Evolutionary conservation across 1,140 invertebrate genomes (phyloP), one percentile per base, ranked within the genome.

Genomic region (Brachionus sp.): DNA sequence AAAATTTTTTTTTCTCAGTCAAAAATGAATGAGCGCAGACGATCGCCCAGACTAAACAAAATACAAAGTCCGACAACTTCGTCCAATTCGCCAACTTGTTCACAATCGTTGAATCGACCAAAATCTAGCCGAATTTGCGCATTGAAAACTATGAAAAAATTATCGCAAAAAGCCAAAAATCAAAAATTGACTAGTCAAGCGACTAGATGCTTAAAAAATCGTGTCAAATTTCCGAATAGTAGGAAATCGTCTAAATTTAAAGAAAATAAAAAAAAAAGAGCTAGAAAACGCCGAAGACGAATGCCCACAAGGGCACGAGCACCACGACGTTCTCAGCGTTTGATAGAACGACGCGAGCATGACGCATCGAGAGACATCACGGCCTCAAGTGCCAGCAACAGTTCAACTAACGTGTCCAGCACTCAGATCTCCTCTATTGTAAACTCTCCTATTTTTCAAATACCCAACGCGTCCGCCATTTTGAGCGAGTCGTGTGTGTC

Each of bases 31-130:
- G 42, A 25, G 44, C 37, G 37, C 44, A 75, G 70, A 75, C 39
- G 44, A 75, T 75, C 70, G 70, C 70, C 70, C 13, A 29, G 70
- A 46, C 42, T 75, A 25, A 75, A 46, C 66, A 70, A 70, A 70
- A 70, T 70, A 3, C 33, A 16, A 19, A 70, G 37, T 33, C 6
- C 66, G 12, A 16, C 5, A 37, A 70, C 16, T 39, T 39, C 16
- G n/a, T 70, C 66, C 29, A 39, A 70, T 39, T n/a, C 33, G 33
- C 66, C 66, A 70, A 70, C 66, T 39, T 39, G 66, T 70, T 70
- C 66, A 70, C 33, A 70, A 70, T 39, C 66, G 37, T n/a, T 70
- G 37, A 75, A 33, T 75, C 19, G 39, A 23, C 39, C 39, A 25
- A 46, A 44, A 46, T 23, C 70, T 5, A 29, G n/a, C 23, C 37